These are phyloP conservation scores for Elephantulus edwardii DNA, from an alignment of 2,113 vertebrate species.

Conservation along the genomic window DNA sequence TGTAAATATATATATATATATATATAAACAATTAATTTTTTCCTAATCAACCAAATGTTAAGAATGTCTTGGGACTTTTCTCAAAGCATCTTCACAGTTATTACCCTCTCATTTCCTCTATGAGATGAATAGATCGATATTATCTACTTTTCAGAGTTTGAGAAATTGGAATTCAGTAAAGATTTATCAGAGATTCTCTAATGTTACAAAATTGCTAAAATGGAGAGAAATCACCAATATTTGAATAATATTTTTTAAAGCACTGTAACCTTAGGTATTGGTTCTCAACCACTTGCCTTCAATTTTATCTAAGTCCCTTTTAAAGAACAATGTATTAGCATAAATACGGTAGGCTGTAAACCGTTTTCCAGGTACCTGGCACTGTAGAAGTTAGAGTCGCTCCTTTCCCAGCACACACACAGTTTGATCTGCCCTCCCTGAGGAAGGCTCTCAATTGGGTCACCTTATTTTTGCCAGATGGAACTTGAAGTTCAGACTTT, in stretches of 20 bases:
- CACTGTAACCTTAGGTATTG: not conserved
- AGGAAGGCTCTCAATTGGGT: not conserved
- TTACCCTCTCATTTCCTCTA: not conserved
- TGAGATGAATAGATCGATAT: not conserved
- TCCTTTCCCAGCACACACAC: not conserved
- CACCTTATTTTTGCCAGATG: not conserved
- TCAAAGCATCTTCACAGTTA: not conserved
- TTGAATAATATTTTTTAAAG: not conserved
- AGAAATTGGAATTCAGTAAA: not conserved
- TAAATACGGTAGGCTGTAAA: accelerated
- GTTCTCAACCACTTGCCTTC: not conserved
- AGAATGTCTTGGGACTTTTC: not conserved
- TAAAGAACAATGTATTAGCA: not conserved
- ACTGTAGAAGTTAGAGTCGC: accelerated
- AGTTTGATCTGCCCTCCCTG: not conserved
- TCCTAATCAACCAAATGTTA: not conserved
- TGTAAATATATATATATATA: not conserved
- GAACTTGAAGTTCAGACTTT: not conserved
- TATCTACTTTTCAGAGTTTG: not conserved
- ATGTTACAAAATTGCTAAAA: not conserved
- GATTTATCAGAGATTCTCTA: not conserved
- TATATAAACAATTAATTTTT: not conserved
- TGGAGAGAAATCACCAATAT: not conserved
- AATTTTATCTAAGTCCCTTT: not conserved
- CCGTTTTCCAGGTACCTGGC: accelerated